Evolutionary conservation across 2,888 invertebrate species (phyloP).

Genomic region (Tetropium fuscum): DNA sequence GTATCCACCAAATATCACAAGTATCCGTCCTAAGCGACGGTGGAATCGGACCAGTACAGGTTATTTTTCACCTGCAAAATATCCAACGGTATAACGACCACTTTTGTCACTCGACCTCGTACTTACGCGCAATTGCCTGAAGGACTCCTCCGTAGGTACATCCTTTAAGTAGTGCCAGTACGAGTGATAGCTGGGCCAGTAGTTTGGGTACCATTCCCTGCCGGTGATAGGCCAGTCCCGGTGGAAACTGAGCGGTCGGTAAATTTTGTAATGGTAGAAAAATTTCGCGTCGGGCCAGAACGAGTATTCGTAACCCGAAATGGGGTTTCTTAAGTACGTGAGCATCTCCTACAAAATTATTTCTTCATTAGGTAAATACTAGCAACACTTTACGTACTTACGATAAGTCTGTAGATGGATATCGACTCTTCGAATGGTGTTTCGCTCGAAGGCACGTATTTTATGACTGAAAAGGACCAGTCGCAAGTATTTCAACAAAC

Average conservation of each 20-base stretch:
- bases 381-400: conserved; percentile 6
- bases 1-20: no score
- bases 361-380: not conserved
- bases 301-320: conserved; percentile 50
- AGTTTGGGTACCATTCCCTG: conserved; percentile 50
- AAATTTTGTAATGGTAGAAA: conserved; percentile 53
- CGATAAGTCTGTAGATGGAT: not conserved
- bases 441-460: conserved; percentile 21
- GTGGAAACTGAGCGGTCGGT: conserved; percentile 50
- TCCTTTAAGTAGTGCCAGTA: conserved; percentile 51
- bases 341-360: conserved; percentile 45
- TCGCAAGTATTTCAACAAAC: conserved; percentile 28
- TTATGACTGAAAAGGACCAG: conserved; percentile 10
- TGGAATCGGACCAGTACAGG: conserved; percentile 44
- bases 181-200: conserved; percentile 50
- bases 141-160: conserved; percentile 47
- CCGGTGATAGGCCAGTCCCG: conserved; percentile 49
- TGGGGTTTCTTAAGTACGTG: conserved; percentile 52
- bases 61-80: conserved; percentile 42
- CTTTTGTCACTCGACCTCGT: not conserved
- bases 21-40: conserved; percentile 4
- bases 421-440: conserved; percentile 3
- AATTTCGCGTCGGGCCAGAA: conserved; percentile 53
- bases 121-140: conserved; percentile 51
- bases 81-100: not conserved